Evolutionary conservation across 2,888 invertebrate genomes (phyloP), one percentile per base, ranked within the genome.

Genomic region (Plebejus argus): DNA sequence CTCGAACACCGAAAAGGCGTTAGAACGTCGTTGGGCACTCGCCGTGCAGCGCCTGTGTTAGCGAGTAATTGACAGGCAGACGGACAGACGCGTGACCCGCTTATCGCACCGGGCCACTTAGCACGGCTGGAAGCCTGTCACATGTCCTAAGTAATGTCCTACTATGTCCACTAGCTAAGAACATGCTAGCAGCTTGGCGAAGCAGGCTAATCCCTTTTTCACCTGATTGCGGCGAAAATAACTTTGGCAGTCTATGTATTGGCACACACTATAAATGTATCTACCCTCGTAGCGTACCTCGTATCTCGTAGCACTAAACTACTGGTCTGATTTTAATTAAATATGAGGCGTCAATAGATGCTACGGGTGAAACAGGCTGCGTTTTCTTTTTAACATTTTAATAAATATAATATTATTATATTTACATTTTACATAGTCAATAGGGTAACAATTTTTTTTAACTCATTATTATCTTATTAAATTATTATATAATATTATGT

Each of bases 41-140:
- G 61, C 6, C 58, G 20, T 58, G 58, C 20, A 20, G 6, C 8
- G 15, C 20, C 58, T 8, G 12, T 10, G 20, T 23, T 61, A 23
- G 23, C 61, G 61, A 61, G 61, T 61, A 61, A 61, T 23, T 20
- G 23, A 61, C 23, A 61, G 23, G 23, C 61, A 58, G 76, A 76
- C 78, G 15, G 78, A 78, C 45, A 58, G 71, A 71, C n/a, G 53
- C 49, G 56, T 76, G 78, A 78, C 78, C 78, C 72, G 78, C 66
- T 66, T 66, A 66, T 66, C 66, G 66, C 66, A 20, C 66, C 66
- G 15, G 28, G 33, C 66, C 66, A 66, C 66, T 66, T 66, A 66
- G 66, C 28, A 66, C 18, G 66, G 66, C 28, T 28, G 28, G 28
- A 28, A 66, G 66, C 61, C 61, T 66, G 66, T 66, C 28, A 23